These are phyloP conservation scores for Drosophila chauvacae DNA, from an alignment of 1,140 invertebrate species.

Conservation along the genomic window DNA sequence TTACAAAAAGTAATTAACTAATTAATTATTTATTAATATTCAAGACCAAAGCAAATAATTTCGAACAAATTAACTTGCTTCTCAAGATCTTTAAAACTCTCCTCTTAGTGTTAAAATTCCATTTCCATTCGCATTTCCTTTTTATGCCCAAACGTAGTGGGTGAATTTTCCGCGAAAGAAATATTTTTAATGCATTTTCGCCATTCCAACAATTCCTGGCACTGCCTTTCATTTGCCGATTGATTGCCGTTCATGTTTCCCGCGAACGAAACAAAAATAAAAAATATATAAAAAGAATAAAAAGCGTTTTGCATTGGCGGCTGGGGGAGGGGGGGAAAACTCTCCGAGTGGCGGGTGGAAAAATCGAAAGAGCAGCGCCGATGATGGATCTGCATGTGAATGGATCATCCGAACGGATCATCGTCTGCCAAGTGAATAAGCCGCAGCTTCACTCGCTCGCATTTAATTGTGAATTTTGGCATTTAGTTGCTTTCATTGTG, in stretches of 20 bases:
- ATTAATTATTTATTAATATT: not conserved
- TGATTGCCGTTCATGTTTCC: conserved; percentile 63
- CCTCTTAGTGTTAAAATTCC: not conserved
- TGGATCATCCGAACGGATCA: conserved; percentile 22
- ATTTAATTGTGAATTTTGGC: conserved; percentile 22
- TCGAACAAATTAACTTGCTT: not conserved
- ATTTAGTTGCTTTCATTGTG: conserved; percentile 22
- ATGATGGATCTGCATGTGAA: conserved; percentile 31
- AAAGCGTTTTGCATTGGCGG: not conserved
- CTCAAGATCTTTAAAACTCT: not conserved
- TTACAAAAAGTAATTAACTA: too few species aligned
- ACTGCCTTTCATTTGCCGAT: conserved; percentile 59
- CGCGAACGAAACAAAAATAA: conserved; percentile 3
- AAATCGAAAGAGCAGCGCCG: conserved; percentile 14
- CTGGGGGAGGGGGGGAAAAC: not conserved
- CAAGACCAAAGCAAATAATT: not conserved
- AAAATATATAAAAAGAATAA: not conserved
- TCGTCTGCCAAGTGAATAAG: conserved; percentile 35
- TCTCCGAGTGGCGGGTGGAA: conserved; percentile 1
- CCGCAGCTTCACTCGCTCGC: not conserved
- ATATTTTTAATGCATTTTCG: conserved; percentile 73
- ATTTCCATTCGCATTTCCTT: conserved; percentile 1
- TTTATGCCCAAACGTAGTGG: not conserved
- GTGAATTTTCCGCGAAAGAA: conserved; percentile 18
- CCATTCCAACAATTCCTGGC: conserved; percentile 35